A percentile compares a stretch with the other conserved stretches of the same genome.
phyloP scores from a whole-genome alignment of 2,888 invertebrate genomes.

The Arrhopalites spinosus region DNA sequence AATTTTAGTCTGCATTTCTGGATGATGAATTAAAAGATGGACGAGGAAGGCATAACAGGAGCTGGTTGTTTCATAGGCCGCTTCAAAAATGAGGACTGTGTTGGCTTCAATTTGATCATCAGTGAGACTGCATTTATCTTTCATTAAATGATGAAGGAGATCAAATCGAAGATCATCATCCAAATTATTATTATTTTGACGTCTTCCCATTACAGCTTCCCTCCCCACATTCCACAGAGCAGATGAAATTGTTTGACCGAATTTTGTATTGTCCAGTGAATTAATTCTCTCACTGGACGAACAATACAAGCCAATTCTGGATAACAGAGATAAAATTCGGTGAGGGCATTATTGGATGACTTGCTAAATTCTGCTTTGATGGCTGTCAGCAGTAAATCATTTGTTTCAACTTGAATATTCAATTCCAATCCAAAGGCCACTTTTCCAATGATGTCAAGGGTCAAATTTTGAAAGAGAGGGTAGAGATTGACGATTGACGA shows the following conservation, averaged over 20 bases:
- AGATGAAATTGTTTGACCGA: slow-evolving; percentile 26
- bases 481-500: slow-evolving; percentile 43
- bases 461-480: slow-evolving; percentile 38
- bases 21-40: slow-evolving; percentile 44
- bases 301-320: slow-evolving; percentile 40
- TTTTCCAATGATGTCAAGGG: slow-evolving; percentile 45
- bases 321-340: slow-evolving; percentile 40
- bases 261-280: slow-evolving; percentile 12
- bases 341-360: slow-evolving; percentile 15
- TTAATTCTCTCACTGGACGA: slow-evolving; percentile 33
- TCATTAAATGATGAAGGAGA: slow-evolving; percentile 3
- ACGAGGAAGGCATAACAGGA: slow-evolving; percentile 41
- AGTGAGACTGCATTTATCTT: neutral
- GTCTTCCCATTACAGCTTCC: slow-evolving; percentile 16
- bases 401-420: slow-evolving; percentile 40
- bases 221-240: slow-evolving; percentile 41
- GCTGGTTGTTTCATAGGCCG: slow-evolving; percentile 47
- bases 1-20: slow-evolving; percentile 37
- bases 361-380: slow-evolving; percentile 49
- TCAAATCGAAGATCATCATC: neutral
- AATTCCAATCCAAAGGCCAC: slow-evolving; percentile 45
- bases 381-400: slow-evolving; percentile 39
- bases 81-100: slow-evolving; percentile 50
- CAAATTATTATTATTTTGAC: neutral
- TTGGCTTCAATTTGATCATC: slow-evolving; percentile 43